Evolutionary conservation across 1,140 invertebrate species (phyloP).

Genomic region (Plodia interpunctella): DNA sequence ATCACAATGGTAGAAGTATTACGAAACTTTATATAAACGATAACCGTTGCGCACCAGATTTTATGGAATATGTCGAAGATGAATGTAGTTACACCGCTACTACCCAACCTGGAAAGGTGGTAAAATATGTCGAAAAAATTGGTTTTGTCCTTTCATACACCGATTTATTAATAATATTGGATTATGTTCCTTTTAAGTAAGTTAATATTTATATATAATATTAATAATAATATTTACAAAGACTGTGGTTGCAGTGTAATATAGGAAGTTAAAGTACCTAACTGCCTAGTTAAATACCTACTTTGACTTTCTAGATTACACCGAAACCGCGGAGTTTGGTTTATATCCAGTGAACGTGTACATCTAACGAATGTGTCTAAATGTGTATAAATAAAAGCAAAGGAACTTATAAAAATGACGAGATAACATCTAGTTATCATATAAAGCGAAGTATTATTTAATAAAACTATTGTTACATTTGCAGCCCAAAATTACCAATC

Average conservation of each 20-base stretch:
- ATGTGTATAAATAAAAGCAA: no score
- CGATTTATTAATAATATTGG: conserved; percentile 57
- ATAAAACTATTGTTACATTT: conserved; percentile 24
- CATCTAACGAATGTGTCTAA: no score
- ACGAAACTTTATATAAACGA: conserved; percentile 60
- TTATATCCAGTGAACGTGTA: no score
- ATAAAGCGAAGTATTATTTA: not conserved
- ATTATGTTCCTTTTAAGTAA: conserved; percentile 59
- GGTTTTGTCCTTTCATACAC: conserved; percentile 55
- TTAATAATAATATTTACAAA: no score
- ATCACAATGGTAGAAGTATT: conserved; percentile 31
- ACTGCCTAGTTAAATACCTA: no score
- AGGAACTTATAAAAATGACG: not conserved
- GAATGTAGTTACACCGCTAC: conserved; percentile 52
- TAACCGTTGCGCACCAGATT: conserved; percentile 32
- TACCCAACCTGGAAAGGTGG: conserved; percentile 41
- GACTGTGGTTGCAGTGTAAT: no score
- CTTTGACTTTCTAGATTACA: no score
- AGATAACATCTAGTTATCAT: not conserved
- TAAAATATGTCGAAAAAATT: conserved; percentile 56
- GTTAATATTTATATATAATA: conserved; percentile 12
- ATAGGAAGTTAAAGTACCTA: no score
- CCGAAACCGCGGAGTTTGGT: no score
- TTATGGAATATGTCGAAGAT: conserved; percentile 50
- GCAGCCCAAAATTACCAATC: conserved; percentile 37